These are phyloP conservation scores for Cirrhinus molitorella DNA, from an alignment of 2,797 vertebrate genomes.

Conservation along the genomic window DNA sequence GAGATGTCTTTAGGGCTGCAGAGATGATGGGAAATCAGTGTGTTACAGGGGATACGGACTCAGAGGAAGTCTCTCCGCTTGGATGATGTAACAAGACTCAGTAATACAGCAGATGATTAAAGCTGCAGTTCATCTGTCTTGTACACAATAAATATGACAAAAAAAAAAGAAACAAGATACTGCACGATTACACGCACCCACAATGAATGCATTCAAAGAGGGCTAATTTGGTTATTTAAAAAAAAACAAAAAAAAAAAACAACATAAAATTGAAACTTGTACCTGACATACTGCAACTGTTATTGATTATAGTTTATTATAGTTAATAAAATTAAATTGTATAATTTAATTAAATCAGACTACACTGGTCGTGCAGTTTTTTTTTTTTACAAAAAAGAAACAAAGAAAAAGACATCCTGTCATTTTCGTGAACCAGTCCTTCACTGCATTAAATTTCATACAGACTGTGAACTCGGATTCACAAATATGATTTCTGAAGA, in stretches of 20 bases:
- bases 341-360: background rate
- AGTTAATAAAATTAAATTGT: too few species aligned
- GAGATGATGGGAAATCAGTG: slow-evolving; percentile 55
- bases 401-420: background rate
- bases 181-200: background rate
- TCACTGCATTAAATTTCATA: background rate
- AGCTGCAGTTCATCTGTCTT: background rate
- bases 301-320: too few species aligned
- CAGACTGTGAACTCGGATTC: background rate
- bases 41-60: slow-evolving; percentile 50
- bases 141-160: background rate
- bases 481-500: background rate
- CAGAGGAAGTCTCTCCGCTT: slow-evolving; percentile 35
- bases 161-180: background rate
- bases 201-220: background rate
- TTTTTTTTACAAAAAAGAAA: too few species aligned
- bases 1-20: slow-evolving; percentile 27
- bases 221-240: background rate
- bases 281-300: background rate
- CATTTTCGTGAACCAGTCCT: background rate
- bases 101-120: slow-evolving; percentile 15
- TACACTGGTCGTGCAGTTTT: background rate
- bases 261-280: background rate
- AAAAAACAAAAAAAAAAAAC: background rate
- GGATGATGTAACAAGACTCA: slow-evolving; percentile 19